These are phyloP conservation scores for Drepana falcataria DNA, from an alignment of 2,888 invertebrate genomes.

Conservation along the genomic window DNA sequence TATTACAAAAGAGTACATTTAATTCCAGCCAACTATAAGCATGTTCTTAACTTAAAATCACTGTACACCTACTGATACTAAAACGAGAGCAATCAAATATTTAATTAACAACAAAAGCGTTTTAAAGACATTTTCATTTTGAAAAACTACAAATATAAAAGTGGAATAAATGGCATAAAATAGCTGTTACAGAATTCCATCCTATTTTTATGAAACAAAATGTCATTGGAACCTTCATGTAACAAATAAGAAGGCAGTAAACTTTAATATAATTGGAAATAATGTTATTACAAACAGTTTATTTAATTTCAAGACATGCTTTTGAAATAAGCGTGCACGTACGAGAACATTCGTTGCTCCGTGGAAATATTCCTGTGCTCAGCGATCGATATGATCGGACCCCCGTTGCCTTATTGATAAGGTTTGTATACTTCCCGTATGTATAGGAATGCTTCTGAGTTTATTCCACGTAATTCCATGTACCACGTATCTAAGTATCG, in stretches of 20 bases:
- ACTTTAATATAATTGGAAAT: not conserved
- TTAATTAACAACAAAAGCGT: not conserved
- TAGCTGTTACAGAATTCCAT: too few species aligned
- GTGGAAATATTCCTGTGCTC: constrained; percentile 53
- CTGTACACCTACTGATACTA: not conserved
- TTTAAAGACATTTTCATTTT: not conserved
- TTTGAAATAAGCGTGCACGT: constrained; percentile 49
- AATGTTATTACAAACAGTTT: not conserved
- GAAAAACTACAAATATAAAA: not conserved
- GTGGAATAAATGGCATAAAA: too few species aligned
- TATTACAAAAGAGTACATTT: not conserved
- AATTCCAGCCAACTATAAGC: not conserved
- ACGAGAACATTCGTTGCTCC: constrained; percentile 52
- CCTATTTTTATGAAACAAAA: not conserved
- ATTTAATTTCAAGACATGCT: constrained; percentile 42
- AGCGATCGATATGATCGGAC: constrained; percentile 68
- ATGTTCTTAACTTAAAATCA: not conserved
- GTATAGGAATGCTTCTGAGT: constrained; percentile 70
- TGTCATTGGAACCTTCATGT: not conserved
- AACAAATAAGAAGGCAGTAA: not conserved
- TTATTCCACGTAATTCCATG: constrained; percentile 69
- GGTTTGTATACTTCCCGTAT: constrained; percentile 73
- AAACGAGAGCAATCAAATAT: not conserved
- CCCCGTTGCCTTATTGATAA: constrained; percentile 76
- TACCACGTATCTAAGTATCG: constrained; percentile 48